These are phyloP conservation scores for Delia radicum DNA, from an alignment of 1,140 invertebrate species.

Conservation along the genomic window DNA sequence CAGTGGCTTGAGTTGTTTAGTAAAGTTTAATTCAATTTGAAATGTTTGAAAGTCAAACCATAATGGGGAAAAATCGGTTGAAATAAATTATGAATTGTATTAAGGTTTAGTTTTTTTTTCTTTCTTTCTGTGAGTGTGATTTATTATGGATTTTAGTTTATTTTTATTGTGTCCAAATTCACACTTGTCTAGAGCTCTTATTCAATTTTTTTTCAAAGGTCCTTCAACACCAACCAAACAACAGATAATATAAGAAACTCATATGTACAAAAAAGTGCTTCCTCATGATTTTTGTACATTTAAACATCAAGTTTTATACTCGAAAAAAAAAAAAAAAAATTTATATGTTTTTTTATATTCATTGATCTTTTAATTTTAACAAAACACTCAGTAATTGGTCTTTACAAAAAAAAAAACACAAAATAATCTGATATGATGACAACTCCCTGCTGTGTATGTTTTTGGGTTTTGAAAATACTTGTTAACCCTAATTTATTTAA, in stretches of 20 bases:
- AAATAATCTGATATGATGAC: not conserved
- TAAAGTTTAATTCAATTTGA: too few species aligned
- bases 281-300: not conserved
- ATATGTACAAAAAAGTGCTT: not conserved
- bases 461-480: not conserved
- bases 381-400: not conserved
- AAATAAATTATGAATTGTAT: not conserved
- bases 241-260: not conserved
- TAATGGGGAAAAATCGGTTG: too few species aligned
- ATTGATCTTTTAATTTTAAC: constrained; percentile 18
- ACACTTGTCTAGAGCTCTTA: constrained; percentile 25
- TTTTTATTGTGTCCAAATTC: constrained; percentile 20
- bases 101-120: not conserved
- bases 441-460: constrained; percentile 5
- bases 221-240: not conserved
- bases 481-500: too few species aligned
- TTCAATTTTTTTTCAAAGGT: not conserved
- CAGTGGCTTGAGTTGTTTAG: too few species aligned
- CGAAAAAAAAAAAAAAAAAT: not conserved
- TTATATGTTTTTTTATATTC: not conserved
- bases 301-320: too few species aligned
- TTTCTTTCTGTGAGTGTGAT: not conserved
- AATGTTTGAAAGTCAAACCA: too few species aligned
- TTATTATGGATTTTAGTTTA: not conserved
- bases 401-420: not conserved